phyloP scores from a whole-genome alignment of 2,797 vertebrate species.

The Dallia pectoralis region DNA sequence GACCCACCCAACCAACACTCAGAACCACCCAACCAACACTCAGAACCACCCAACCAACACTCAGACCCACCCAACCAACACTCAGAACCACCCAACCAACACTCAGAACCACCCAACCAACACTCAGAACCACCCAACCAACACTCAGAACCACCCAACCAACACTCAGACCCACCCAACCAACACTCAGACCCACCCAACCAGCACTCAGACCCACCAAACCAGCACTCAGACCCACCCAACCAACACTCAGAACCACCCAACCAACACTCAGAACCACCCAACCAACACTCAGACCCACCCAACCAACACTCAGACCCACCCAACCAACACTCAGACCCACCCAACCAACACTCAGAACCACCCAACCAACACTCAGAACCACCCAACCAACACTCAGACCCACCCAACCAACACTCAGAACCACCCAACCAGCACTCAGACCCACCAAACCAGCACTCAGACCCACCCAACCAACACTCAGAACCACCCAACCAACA shows the following conservation, averaged over 20 bases:
- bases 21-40: too few species aligned
- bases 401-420: too few species aligned
- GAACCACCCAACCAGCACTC: neutral
- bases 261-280: neutral
- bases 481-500: neutral
- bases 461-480: neutral
- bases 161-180: too few species aligned
- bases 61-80: neutral
- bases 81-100: too few species aligned
- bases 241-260: too few species aligned
- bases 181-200: neutral
- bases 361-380: too few species aligned
- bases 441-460: too few species aligned
- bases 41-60: neutral
- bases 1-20: neutral
- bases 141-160: neutral
- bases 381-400: neutral
- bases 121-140: too few species aligned
- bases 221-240: neutral
- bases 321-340: too few species aligned
- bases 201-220: too few species aligned
- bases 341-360: neutral
- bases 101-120: neutral
- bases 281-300: too few species aligned
- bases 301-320: neutral